phyloP scores from a whole-genome alignment of 2,888 invertebrate species.

The Hyposoter didymator region DNA sequence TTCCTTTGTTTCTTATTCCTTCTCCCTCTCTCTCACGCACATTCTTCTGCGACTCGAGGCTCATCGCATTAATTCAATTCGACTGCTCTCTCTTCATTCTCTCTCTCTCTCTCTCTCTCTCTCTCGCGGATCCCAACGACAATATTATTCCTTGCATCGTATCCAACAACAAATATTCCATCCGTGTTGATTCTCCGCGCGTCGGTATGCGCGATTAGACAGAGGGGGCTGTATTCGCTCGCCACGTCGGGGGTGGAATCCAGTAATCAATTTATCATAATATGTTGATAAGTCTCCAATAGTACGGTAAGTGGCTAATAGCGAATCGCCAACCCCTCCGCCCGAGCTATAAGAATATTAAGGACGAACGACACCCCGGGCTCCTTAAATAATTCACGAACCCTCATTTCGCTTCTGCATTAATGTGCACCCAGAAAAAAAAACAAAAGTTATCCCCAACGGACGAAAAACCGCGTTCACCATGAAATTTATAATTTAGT shows the following conservation, averaged over 20 bases:
- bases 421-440: no score
- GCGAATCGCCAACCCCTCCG: background rate
- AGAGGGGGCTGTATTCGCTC: background rate
- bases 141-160: conserved; percentile 30
- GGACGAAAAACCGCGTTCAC: no score
- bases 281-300: background rate
- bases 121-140: background rate
- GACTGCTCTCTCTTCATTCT: background rate
- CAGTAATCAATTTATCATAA: conserved; percentile 4
- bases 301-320: background rate
- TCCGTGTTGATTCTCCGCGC: background rate
- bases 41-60: conserved; percentile 55
- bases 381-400: background rate
- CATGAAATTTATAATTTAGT: no score
- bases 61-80: conserved; percentile 11
- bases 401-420: no score
- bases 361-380: no score
- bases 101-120: background rate
- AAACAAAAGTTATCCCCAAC: no score
- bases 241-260: background rate
- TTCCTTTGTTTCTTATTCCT: conserved; percentile 58
- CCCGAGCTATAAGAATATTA: background rate
- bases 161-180: conserved; percentile 19
- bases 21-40: conserved; percentile 10
- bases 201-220: background rate